Evolutionary conservation across 2,888 invertebrate species (phyloP), one percentile per base, ranked within the genome.

Genomic region (Romanomermis culicivorax): DNA sequence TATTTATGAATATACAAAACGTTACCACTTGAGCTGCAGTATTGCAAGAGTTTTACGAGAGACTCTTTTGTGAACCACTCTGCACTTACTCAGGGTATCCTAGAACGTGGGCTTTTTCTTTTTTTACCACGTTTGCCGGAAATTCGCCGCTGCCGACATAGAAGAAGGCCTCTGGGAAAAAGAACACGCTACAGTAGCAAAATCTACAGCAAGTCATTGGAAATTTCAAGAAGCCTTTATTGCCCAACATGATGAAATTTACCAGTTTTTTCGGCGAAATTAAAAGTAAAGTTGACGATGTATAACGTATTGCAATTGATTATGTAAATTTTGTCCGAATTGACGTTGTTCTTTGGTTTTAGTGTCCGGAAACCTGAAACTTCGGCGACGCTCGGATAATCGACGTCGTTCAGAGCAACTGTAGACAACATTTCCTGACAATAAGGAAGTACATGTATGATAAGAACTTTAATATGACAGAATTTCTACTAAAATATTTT

Each of bases 281-380:
- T n/a, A n/a, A 30, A 58, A 26, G 55, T 59, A 55, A 63, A 64
- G 7, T 62, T 60, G 1, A 62, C 60, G n/a, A 63, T 55, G n/a
- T 62, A 42, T 42, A 63, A 51, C 23, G 63, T 63, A 55, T 63
- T 65, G 56, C 63, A 63, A 58, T 63, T 61, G 25, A 54, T 2
- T 2, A 57, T 29, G 29, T 20, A 17, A 51, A 57, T 56, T 14
- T 48, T 20, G 2, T 49, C 53, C 25, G 56, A 56, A 25, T 29
- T 23, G 36, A 55, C 52, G 23, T 14, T 43, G 42, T 54, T 25
- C 20, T 42, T 17, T 54, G 51, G 52, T 24, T 56, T 52, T n/a
- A n/a, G n/a, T n/a, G n/a, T n/a, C 11, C 14, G 23, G 24, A 57
- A 20, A 1, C 56, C 56, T 7, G 23, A 14, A 4, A 56, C 29